Evolutionary conservation across 1,140 invertebrate species (phyloP).

Genomic region (Calephelis nemesis): DNA sequence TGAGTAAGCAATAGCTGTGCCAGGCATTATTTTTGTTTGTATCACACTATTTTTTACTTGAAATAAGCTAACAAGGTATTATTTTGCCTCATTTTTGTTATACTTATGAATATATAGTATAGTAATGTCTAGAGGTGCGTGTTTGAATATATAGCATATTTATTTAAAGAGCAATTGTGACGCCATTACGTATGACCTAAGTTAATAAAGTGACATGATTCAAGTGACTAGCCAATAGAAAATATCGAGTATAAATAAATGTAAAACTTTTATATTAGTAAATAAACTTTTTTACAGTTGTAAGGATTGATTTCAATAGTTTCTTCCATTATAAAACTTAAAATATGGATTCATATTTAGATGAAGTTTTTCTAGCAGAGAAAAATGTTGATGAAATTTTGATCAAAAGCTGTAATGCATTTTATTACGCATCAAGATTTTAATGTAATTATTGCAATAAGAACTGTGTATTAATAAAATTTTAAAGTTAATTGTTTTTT

Average conservation of each 20-base stretch:
- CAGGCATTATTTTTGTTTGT: background rate
- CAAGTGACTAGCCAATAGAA: conserved; percentile 2
- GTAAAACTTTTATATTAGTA: conserved; percentile 8
- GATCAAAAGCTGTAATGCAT: conserved; percentile 6
- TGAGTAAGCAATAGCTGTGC: conserved; percentile 5
- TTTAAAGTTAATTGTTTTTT: conserved; percentile 1
- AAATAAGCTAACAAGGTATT: conserved; percentile 1
- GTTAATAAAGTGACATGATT: conserved; percentile 7
- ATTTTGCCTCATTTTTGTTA: conserved; percentile 15
- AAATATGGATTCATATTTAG: background rate
- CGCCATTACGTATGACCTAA: conserved; percentile 5
- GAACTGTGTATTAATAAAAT: conserved; percentile 13
- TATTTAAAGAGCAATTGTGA: conserved; percentile 9
- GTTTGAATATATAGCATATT: conserved; percentile 1
- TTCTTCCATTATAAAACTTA: background rate
- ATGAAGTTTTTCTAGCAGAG: background rate
- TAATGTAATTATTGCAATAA: conserved; percentile 16
- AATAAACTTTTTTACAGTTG: conserved; percentile 7
- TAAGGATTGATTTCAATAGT: background rate
- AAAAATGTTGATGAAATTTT: background rate
- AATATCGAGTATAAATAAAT: conserved; percentile 5
- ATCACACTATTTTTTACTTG: conserved; percentile 4
- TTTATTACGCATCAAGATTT: conserved; percentile 9
- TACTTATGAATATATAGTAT: background rate
- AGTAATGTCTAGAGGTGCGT: background rate